Evolutionary conservation across 2,797 vertebrate species (phyloP).

Genomic region (Echiichthys vipera): DNA sequence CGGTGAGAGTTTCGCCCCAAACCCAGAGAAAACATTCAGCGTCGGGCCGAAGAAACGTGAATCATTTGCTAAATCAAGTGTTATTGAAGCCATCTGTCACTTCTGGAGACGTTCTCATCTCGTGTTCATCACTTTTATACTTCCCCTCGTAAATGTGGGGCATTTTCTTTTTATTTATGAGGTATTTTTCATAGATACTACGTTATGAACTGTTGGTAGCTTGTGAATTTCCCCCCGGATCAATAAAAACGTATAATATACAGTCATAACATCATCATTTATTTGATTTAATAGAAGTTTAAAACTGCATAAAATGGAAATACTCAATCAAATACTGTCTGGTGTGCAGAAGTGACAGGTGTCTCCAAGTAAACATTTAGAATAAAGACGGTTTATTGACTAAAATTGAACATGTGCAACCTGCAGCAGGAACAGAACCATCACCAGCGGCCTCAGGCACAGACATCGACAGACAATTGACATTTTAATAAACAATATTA

Average conservation of each 20-base stretch:
- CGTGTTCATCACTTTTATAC: background rate
- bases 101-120: background rate
- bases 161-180: too few relatives aligned
- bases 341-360: slow-evolving; percentile 12
- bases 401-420: background rate
- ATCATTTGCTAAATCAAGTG: background rate
- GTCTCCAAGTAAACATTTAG: slow-evolving; percentile 22
- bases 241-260: background rate
- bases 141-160: background rate
- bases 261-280: background rate
- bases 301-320: background rate
- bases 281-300: background rate
- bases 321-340: too few relatives aligned
- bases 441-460: slow-evolving; percentile 22
- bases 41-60: slow-evolving; percentile 3
- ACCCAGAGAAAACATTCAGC: slow-evolving; percentile 1
- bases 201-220: too few relatives aligned
- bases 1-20: background rate
- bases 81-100: slow-evolving; percentile 38
- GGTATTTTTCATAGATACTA: too few relatives aligned
- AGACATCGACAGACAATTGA: too few relatives aligned
- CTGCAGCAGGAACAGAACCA: slow-evolving; percentile 16
- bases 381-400: background rate
- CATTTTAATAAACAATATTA: too few relatives aligned
- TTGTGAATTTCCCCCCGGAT: background rate